Conservation (phyloP, 2,888 invertebrate genomes). For the Stomorhina lunata region DNA sequence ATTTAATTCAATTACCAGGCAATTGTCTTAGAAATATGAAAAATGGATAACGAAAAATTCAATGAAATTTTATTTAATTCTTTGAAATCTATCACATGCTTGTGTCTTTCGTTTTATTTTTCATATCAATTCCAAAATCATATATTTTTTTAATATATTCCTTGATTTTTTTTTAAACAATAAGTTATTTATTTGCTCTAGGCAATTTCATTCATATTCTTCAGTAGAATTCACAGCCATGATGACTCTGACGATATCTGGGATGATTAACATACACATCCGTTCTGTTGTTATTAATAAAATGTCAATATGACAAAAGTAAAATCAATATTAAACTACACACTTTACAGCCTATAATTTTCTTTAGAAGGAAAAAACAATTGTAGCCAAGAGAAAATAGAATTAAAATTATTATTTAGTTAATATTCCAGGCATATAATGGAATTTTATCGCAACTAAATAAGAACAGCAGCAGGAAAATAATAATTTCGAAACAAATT, state of each 20-base stretch:
- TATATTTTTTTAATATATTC: constrained; percentile 54
- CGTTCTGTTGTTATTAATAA: constrained; percentile 65
- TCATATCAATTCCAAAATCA: constrained; percentile 32
- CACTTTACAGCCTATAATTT: constrained; percentile 65
- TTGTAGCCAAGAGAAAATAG: not conserved
- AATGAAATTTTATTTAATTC: constrained; percentile 34
- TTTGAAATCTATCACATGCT: not conserved
- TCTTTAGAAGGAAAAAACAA: constrained; percentile 22
- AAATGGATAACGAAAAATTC: constrained; percentile 10
- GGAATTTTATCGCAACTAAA: constrained; percentile 65
- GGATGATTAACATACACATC: constrained; percentile 66
- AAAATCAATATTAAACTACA: constrained; percentile 62
- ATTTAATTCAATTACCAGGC: too few relatives aligned
- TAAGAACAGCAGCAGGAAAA: constrained; percentile 59
- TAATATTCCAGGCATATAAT: constrained; percentile 61
- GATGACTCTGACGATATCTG: constrained; percentile 20
- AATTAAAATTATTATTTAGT: constrained; percentile 22
- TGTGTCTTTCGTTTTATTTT: constrained; percentile 35
- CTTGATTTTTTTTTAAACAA: constrained; percentile 32
- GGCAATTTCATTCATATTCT: constrained; percentile 45
- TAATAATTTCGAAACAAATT: constrained; percentile 40
- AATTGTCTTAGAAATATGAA: too few relatives aligned
- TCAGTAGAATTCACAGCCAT: not conserved
- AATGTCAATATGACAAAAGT: constrained; percentile 60
- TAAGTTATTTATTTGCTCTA: constrained; percentile 32